These are phyloP conservation scores for Alouatta palliata DNA, from an alignment of 2,113 vertebrate genomes.

Conservation along the genomic window DNA sequence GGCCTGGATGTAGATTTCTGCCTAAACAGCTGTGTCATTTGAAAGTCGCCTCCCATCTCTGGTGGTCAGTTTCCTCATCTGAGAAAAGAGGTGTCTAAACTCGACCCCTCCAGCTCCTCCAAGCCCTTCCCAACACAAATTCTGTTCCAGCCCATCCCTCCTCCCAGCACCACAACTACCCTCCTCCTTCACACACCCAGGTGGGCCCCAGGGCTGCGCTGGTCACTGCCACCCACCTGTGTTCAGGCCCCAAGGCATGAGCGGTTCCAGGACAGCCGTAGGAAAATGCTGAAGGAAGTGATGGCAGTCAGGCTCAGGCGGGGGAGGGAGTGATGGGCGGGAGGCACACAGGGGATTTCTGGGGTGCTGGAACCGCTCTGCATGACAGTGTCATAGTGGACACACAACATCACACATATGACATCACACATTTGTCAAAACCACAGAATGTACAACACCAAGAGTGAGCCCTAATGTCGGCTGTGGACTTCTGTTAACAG, in stretches of 20 bases:
- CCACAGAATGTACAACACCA: background rate
- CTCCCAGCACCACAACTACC: fast-evolving
- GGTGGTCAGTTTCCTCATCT: background rate
- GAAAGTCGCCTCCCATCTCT: background rate
- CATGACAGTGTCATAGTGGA: too few relatives aligned
- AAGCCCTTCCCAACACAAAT: too few relatives aligned
- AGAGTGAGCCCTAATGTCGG: background rate
- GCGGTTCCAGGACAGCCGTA: fast-evolving
- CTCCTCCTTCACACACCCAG: background rate
- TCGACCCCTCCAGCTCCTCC: background rate
- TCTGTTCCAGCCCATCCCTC: background rate
- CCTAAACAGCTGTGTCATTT: fast-evolving
- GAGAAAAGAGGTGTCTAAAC: background rate
- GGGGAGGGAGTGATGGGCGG: background rate
- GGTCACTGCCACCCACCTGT: background rate
- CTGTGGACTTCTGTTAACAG: background rate
- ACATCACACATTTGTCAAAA: background rate
- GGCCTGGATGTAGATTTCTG: background rate
- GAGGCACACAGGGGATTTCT: background rate
- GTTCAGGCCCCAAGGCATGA: background rate
- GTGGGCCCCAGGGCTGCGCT: background rate
- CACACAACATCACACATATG: background rate
- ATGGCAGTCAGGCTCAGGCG: background rate
- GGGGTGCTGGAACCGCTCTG: background rate
- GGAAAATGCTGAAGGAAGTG: too few relatives aligned